Percentiles rank a stretch among this genome's conserved stretches.
These are phyloP conservation scores for Napeogenes inachia DNA, from an alignment of 2,888 invertebrate genomes.

Conservation along the genomic window DNA sequence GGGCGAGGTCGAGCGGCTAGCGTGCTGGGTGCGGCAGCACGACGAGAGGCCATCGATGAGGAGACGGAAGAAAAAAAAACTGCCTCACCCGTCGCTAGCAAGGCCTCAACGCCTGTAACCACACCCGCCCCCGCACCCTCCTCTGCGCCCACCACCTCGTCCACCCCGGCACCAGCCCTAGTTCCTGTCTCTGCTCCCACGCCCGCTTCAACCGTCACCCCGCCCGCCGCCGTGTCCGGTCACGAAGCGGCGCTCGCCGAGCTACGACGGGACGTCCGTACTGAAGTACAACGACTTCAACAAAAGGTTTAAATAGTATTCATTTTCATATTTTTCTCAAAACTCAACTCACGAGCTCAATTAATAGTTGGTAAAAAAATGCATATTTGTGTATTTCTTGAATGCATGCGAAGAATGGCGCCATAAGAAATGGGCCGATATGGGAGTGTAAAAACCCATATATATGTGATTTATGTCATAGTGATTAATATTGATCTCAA, in stretches of 20 bases:
- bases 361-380: too few relatives aligned
- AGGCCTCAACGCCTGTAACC: constrained; percentile 41
- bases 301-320: constrained; percentile 47
- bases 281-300: constrained; percentile 65
- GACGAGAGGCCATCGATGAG: constrained; percentile 90
- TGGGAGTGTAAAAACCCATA: too few relatives aligned
- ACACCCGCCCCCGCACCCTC: constrained; percentile 48
- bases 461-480: too few relatives aligned
- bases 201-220: constrained; percentile 38
- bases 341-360: background rate
- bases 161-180: constrained; percentile 39
- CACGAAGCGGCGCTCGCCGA: constrained; percentile 77
- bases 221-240: constrained; percentile 38
- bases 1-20: constrained; percentile 53
- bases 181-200: constrained; percentile 42
- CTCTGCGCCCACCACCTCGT: constrained; percentile 46
- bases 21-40: constrained; percentile 69
- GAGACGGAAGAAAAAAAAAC: constrained; percentile 81
- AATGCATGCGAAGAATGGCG: too few relatives aligned
- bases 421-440: too few relatives aligned
- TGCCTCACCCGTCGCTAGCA: constrained; percentile 47
- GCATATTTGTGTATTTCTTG: too few relatives aligned
- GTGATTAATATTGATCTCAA: too few relatives aligned
- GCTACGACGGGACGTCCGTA: constrained; percentile 61
- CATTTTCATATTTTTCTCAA: background rate